These are phyloP conservation scores for Lucilia cuprina DNA, from an alignment of 1,140 invertebrate species.

Conservation along the genomic window DNA sequence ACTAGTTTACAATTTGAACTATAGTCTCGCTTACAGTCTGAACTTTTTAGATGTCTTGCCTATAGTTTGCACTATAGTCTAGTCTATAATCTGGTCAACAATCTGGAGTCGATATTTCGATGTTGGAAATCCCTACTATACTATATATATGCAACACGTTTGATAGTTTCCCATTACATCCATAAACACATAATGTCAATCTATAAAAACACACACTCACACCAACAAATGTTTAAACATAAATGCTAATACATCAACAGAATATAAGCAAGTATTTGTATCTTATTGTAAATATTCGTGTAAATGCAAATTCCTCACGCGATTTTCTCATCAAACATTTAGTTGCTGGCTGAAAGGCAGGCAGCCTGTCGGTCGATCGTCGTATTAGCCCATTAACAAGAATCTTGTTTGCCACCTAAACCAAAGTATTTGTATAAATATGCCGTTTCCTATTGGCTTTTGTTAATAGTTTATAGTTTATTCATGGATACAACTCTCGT, in stretches of 20 bases:
- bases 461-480: neutral
- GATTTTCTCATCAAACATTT: constrained; percentile 11
- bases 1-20: too few relatives aligned
- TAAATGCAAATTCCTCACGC: constrained; percentile 14
- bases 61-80: too few relatives aligned
- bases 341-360: neutral
- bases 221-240: neutral
- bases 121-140: too few relatives aligned
- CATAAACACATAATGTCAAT: neutral
- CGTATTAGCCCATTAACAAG: neutral
- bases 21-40: too few relatives aligned
- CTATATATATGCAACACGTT: too few relatives aligned
- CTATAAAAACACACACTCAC: neutral
- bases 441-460: neutral
- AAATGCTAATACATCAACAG: neutral
- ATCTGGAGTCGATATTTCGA: too few relatives aligned
- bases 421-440: neutral
- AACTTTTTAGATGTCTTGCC: too few relatives aligned
- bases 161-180: neutral
- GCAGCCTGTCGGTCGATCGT: neutral
- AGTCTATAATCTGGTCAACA: too few relatives aligned
- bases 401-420: constrained; percentile 8
- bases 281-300: constrained; percentile 7
- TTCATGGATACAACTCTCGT: neutral
- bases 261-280: neutral